Percentiles rank a stretch among this genome's conserved stretches.
Evolutionary conservation across 2,113 vertebrate genomes (phyloP).

Genomic region (Phalacrocorax pelagicus): DNA sequence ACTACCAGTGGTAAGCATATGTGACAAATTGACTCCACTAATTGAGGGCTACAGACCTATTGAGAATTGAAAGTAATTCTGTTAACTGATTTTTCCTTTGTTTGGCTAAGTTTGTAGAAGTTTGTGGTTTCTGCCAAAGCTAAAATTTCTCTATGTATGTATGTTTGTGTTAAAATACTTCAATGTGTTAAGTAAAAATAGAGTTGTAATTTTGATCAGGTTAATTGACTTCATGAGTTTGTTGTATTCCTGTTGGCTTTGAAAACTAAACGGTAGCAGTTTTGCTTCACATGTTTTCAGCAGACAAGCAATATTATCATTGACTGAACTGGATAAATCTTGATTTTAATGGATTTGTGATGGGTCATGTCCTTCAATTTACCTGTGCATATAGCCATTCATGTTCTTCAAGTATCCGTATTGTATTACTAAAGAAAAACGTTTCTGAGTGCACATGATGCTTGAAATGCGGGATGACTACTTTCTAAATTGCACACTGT

Average conservation of each 20-base stretch:
- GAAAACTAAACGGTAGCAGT: background rate
- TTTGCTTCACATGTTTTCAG: background rate
- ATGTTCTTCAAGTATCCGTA: background rate
- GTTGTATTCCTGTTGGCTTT: background rate
- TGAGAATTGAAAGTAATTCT: background rate
- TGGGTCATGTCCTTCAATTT: background rate
- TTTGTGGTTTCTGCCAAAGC: background rate
- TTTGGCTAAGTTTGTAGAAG: background rate
- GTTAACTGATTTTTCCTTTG: background rate
- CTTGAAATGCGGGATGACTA: background rate
- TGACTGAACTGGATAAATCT: background rate
- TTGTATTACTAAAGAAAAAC: background rate
- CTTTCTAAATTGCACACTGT: background rate
- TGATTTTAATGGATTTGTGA: background rate
- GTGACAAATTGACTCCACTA: background rate
- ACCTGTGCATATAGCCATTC: background rate
- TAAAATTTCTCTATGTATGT: background rate
- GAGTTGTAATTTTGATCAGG: background rate
- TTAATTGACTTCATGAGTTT: background rate
- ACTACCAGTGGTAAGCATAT: background rate
- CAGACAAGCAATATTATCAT: background rate
- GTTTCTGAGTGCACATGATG: background rate
- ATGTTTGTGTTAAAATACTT: background rate
- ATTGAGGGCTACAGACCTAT: background rate
- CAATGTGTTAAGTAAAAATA: background rate